Evolutionary conservation across 2,888 invertebrate genomes (phyloP), one percentile per base, ranked within the genome.

Genomic region (Patella caerulea): DNA sequence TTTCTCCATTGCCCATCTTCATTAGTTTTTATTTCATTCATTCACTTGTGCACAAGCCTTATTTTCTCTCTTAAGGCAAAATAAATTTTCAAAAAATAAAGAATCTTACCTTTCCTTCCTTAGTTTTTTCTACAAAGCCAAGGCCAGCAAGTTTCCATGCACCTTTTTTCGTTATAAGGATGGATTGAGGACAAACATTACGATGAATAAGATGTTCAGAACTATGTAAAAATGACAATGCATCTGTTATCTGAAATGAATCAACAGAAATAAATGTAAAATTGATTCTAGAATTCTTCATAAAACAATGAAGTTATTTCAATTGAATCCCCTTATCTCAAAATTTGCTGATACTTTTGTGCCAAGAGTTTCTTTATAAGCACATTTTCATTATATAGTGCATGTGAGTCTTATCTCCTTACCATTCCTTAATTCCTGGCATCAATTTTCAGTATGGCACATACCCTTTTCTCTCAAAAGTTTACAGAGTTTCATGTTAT

Each of bases 131-230:
- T 84, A 95, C 94, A 92, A 98, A 98, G 91, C 98, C 98, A 83
- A 99, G 94, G 52, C 98, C 98, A 73, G 96, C 96, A 79, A 99
- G 94, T 92, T 99, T 99, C 99, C 99, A 99, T 70, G 97, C 96
- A 83, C 98, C 97, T 78, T 95, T 94, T 91, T 96, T 96, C 75
- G 97, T 97, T 83, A 99, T 95, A 86, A 98, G 94, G 86, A 99
- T 95, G 86, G 96, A 96, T 85, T 95, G 95, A 2, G 98, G 98
- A 91, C 96, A 98, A 71, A 99, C 95, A 93, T 99, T 99, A 88
- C 97, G 95, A 92, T 99, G 99, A 83, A 98, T 94, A 88, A 96
- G 94, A 92, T 95, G 95, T 85, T 95, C 95, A 59, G 95, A 95
- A 93, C 96, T 95, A 93, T 99, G 98, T 83, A 99, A 94, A 92